phyloP scores from a whole-genome alignment of 2,113 vertebrate species.

The Caretta caretta region DNA sequence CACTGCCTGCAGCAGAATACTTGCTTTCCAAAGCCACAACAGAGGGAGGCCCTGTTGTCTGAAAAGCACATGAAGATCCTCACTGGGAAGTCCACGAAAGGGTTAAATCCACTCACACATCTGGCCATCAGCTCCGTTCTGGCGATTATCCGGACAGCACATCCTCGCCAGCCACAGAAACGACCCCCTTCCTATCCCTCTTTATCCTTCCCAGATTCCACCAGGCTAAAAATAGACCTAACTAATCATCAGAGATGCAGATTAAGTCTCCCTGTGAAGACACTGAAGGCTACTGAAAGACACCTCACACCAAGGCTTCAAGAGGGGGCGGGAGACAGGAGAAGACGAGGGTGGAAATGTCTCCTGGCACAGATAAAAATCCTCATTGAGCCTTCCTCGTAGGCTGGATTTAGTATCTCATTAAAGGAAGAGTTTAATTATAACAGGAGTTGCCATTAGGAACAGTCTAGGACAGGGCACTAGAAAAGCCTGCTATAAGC shows the following conservation, averaged over 20 bases:
- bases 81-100: not conserved
- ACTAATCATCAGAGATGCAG: not conserved
- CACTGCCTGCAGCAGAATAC: conserved; percentile 18
- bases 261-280: not conserved
- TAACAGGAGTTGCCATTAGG: not conserved
- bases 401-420: conserved; percentile 4
- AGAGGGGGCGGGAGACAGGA: not conserved
- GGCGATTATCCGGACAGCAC: not conserved
- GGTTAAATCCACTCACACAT: not conserved
- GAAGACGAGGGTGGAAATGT: not conserved
- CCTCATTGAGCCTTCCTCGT: not conserved
- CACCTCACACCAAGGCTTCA: not conserved
- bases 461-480: not conserved
- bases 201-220: not conserved
- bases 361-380: not conserved
- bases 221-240: not conserved
- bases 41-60: not conserved
- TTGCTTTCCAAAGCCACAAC: not conserved
- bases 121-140: not conserved
- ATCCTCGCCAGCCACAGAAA: not conserved
- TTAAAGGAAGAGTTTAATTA: conserved; percentile 36
- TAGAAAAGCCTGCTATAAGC: not conserved
- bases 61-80: not conserved
- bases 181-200: not conserved
- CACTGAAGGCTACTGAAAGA: not conserved